Evolutionary conservation across 2,113 vertebrate genomes (phyloP).

Genomic region (Prochilodus magdalenae): DNA sequence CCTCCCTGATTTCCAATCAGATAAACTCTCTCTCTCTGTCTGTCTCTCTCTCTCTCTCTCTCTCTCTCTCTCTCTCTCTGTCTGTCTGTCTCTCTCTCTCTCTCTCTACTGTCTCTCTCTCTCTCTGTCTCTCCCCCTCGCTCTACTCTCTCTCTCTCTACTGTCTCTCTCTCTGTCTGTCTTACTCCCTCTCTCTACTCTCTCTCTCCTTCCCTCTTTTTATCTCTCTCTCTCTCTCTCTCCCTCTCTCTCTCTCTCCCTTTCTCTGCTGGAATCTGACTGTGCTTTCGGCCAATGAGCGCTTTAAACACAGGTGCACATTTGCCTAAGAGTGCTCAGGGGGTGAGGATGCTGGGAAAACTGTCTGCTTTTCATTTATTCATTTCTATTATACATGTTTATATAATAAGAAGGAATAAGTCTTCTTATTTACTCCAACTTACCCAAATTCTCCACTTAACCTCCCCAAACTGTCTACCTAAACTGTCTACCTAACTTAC

Average conservation of each 20-base stretch:
- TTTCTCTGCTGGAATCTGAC: slow-evolving; percentile 79
- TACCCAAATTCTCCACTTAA: no score
- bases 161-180: no score
- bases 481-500: no score
- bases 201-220: slow-evolving; percentile 54
- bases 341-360: slow-evolving; percentile 18
- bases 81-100: no score
- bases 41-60: slow-evolving; percentile 58
- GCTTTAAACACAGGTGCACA: slow-evolving; percentile 57
- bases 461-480: no score
- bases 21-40: slow-evolving; percentile 78
- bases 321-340: slow-evolving; percentile 69
- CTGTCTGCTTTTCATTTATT: not conserved
- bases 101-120: no score
- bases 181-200: slow-evolving; percentile 57
- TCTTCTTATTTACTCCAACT: no score
- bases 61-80: slow-evolving; percentile 55
- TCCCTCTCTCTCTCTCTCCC: no score
- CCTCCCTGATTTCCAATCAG: slow-evolving; percentile 88
- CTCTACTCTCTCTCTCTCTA: slow-evolving; percentile 59
- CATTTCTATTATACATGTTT: no score
- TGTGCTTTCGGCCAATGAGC: slow-evolving; percentile 78
- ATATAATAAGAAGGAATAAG: not conserved
- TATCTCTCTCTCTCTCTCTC: no score
- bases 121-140: slow-evolving; percentile 56